A percentile compares a stretch with the other conserved stretches of the same genome.
phyloP scores from a whole-genome alignment of 2,797 vertebrate species.

The Epinephelus malabaricus region DNA sequence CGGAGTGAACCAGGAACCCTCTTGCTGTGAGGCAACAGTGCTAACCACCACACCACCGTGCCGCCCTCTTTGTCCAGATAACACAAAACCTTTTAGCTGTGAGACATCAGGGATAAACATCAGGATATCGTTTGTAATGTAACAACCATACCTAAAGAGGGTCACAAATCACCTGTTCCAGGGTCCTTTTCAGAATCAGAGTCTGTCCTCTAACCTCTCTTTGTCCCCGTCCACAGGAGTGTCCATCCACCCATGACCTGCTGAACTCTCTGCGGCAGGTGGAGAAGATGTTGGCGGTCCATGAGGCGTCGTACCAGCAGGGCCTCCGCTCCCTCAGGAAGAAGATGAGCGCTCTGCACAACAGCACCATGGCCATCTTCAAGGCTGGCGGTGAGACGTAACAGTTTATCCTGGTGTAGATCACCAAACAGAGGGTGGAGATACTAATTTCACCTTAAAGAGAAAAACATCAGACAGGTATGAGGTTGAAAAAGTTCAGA shows the following conservation, averaged over 20 bases:
- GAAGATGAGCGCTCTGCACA: conserved; percentile 85
- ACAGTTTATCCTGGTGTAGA: background rate
- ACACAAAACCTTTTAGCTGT: background rate
- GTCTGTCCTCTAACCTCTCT: background rate
- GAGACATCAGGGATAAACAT: background rate
- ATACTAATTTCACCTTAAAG: background rate
- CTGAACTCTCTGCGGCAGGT: conserved; percentile 83
- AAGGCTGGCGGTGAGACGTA: conserved; percentile 67
- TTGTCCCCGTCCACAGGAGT: conserved; percentile 77
- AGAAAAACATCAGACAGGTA: no score
- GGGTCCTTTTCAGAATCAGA: no score
- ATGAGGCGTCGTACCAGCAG: conserved; percentile 86
- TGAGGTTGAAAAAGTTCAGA: background rate
- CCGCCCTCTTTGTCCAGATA: no score
- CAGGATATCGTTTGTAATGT: no score
- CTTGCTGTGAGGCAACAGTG: no score
- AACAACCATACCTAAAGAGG: background rate
- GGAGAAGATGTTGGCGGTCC: conserved; percentile 87
- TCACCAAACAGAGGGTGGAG: no score
- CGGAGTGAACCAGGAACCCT: no score
- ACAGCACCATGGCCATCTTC: conserved; percentile 72
- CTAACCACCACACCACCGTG: no score
- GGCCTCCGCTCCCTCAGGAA: conserved; percentile 80
- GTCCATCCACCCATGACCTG: conserved; percentile 81
- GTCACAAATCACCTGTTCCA: background rate